Evolutionary conservation across 2,888 invertebrate species (phyloP).

Genomic region (Drosophila seclusa): DNA sequence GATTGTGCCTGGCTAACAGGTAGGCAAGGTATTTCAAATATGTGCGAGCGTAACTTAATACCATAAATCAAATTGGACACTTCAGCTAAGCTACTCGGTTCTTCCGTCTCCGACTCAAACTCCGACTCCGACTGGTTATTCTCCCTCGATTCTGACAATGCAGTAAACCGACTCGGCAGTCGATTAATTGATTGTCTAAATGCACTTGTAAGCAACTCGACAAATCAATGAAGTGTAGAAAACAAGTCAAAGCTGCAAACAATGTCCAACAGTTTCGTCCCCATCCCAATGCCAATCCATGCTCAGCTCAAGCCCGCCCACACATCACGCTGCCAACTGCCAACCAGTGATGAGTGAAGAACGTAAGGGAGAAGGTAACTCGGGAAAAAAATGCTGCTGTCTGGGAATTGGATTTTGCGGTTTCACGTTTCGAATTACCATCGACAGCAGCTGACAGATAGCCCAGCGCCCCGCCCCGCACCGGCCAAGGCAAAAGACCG

Average conservation of each 20-base stretch:
- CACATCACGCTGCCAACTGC: conserved; percentile 16
- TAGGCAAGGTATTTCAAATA: conserved; percentile 50
- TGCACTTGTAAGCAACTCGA: conserved; percentile 81
- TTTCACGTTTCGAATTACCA: conserved; percentile 80
- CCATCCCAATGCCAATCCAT: neutral
- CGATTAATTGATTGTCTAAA: conserved; percentile 81
- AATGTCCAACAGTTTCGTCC: conserved; percentile 32
- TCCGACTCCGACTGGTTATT: neutral
- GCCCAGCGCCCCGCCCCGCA: neutral
- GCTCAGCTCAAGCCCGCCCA: conserved; percentile 36
- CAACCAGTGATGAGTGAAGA: conserved; percentile 29
- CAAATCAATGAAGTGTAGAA: conserved; percentile 80
- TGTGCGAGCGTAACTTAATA: conserved; percentile 68
- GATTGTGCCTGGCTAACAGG: conserved; percentile 28
- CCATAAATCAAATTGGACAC: conserved; percentile 75
- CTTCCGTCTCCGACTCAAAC: neutral
- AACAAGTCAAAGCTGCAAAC: conserved; percentile 68
- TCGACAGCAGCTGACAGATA: conserved; percentile 72
- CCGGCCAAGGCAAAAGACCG: neutral
- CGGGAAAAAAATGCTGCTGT: conserved; percentile 51
- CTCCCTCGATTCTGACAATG: conserved; percentile 16
- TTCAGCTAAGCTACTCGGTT: conserved; percentile 49
- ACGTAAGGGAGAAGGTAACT: conserved; percentile 48
- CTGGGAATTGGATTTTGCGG: conserved; percentile 81
- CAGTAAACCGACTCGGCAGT: conserved; percentile 52